phyloP scores from a whole-genome alignment of 2,113 vertebrate genomes.

The Heterocephalus glaber region DNA sequence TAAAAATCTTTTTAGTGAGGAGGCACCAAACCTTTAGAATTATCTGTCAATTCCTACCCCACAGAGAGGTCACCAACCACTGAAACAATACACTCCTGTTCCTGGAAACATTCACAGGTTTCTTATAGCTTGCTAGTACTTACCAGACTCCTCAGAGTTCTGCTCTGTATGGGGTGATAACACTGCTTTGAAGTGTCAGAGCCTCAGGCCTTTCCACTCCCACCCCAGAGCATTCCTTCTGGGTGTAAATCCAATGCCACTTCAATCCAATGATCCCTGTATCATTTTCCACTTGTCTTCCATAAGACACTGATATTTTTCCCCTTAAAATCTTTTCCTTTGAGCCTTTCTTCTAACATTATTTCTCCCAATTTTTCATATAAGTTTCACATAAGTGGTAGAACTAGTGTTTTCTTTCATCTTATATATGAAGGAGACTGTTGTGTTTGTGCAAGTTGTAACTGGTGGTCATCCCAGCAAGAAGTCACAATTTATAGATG shows the following conservation, averaged over 20 bases:
- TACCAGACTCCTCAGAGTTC: background rate
- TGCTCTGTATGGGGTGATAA: background rate
- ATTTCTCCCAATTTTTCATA: background rate
- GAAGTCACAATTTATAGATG: conserved; percentile 23
- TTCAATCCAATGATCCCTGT: background rate
- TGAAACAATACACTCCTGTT: background rate
- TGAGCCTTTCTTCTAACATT: background rate
- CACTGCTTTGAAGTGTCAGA: background rate
- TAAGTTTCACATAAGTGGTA: background rate
- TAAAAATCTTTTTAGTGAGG: background rate
- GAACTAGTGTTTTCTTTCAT: background rate
- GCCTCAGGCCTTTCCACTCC: background rate
- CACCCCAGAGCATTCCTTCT: background rate
- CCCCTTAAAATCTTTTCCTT: background rate
- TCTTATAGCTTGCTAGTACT: background rate
- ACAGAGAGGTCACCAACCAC: background rate
- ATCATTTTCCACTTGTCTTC: conserved; percentile 3
- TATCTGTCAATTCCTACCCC: background rate
- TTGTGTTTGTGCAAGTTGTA: background rate
- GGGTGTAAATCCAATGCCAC: background rate
- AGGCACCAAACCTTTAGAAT: background rate
- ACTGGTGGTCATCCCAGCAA: background rate
- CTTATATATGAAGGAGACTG: background rate
- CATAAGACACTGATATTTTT: background rate
- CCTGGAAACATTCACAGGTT: background rate